Conservation (phyloP, 2,113 vertebrate species). For the Mormyrus lacerda region DNA sequence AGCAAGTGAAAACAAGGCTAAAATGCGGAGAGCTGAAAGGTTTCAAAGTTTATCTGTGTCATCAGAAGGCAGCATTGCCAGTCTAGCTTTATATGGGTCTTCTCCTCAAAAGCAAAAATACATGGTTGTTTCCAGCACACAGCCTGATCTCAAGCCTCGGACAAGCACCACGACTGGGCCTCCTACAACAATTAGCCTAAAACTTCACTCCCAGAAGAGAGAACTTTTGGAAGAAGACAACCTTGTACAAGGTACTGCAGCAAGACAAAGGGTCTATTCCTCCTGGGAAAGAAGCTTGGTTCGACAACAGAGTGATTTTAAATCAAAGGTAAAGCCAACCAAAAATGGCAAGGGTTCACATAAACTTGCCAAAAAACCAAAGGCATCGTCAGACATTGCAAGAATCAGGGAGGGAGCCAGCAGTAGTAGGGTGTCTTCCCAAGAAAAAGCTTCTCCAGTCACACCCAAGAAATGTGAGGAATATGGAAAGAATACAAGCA, state of each 20-base stretch:
- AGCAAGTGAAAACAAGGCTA: not conserved
- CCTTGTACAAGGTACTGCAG: not conserved
- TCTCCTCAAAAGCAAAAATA: not conserved
- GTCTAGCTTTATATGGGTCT: constrained; percentile 52
- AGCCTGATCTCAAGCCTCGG: not conserved
- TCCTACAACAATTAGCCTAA: constrained; percentile 39
- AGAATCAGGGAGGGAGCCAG: not conserved
- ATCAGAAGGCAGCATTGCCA: not conserved
- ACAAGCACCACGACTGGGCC: constrained; percentile 1
- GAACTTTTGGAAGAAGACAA: not conserved
- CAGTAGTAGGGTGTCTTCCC: not conserved
- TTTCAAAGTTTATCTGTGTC: not conserved
- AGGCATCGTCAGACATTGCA: not conserved
- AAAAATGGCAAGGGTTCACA: not conserved
- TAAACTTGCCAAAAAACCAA: accelerated
- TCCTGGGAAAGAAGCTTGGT: constrained; percentile 36
- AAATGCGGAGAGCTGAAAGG: not conserved
- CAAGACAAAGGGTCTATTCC: constrained; percentile 32
- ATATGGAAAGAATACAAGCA: not conserved
- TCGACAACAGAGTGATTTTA: not conserved
- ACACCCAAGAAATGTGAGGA: not conserved
- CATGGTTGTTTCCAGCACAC: not conserved
- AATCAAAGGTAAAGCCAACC: not conserved
- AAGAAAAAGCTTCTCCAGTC: not conserved
- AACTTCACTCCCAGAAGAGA: not conserved